Base-by-base conservation (phyloP, 1,140 invertebrate species). In the Cydia pomonella region DNA sequence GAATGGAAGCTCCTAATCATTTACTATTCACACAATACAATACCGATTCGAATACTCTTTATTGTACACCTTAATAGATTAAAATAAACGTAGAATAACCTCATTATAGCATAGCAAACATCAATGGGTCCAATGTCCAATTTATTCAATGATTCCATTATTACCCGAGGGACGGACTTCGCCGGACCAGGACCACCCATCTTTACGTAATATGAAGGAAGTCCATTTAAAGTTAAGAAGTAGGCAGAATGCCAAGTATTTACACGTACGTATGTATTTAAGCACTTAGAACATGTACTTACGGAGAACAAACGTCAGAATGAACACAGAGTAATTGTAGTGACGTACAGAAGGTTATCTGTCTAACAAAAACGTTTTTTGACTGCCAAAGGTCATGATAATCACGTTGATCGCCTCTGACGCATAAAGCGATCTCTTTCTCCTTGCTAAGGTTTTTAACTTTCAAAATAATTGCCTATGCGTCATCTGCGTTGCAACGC, bases 131-230 rank as follows among this genome's bases (percentile, higher is more conserved):
- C 25, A 29, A 38, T 66, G 27, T 27, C 3, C 25, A 29, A 38
- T 66, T 66, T 6, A 69, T 69, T 69, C 18, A 69, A 69, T 69
- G n/a, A 69, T 69, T 69, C 18, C 29, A 69, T 38, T 69, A 41
- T 69, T 3, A 69, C 64, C 64, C 64, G 16, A 33, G 64, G 27
- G 64, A 69, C 13, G 38, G 1, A 63, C 62, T 44, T 44, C 12
- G 3, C 10, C 41, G 12, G 41, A 33, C 16, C 16, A 7, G 27
- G 64, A 33, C 64, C 64, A 69, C 64, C 64, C 64, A 41, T 69
- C 64, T 25, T 69, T 69, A 33, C n/a, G 7, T 41, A 69, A 33
- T 69, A 18, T 27, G 13, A 69, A 29, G 64, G n/a, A 69, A 69
- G 64, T 33, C 53, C 10, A 23, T 59, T 59, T 12, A 23, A 5